A percentile compares a stretch with the other conserved stretches of the same genome.
These are phyloP conservation scores for Drosophila simulans DNA, from an alignment of 1,140 invertebrate genomes.

Conservation along the genomic window DNA sequence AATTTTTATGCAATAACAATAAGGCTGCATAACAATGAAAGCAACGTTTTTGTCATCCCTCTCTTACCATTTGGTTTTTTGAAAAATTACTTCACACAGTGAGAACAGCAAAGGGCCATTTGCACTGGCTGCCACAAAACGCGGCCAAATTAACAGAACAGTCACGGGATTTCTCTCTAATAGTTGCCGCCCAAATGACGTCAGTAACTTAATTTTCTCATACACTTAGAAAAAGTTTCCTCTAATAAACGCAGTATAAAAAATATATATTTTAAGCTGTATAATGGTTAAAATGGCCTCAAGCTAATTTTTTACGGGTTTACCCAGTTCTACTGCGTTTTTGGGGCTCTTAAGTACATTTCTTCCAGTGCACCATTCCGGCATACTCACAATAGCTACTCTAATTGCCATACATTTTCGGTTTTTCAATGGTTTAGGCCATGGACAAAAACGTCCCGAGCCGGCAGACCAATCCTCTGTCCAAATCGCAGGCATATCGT, in stretches of 20 bases:
- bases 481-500: slow-evolving; percentile 10
- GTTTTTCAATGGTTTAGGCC: slow-evolving; percentile 77
- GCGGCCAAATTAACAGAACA: slow-evolving; percentile 75
- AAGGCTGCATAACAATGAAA: slow-evolving; percentile 78
- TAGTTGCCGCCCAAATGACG: slow-evolving; percentile 61
- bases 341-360: background rate
- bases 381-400: slow-evolving; percentile 66
- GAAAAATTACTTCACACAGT: slow-evolving; percentile 72
- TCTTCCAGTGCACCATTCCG: slow-evolving; percentile 18
- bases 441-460: slow-evolving; percentile 19
- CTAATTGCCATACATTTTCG: slow-evolving; percentile 83
- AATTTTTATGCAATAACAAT: slow-evolving; percentile 83
- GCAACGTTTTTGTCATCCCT: slow-evolving; percentile 23
- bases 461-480: slow-evolving; percentile 9
- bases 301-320: no score
- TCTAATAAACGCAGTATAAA: background rate
- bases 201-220: slow-evolving; percentile 6
- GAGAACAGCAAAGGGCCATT: slow-evolving; percentile 71
- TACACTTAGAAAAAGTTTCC: slow-evolving; percentile 13
- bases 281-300: no score
- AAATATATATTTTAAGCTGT: background rate
- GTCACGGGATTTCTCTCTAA: slow-evolving; percentile 69
- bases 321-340: background rate
- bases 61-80: slow-evolving; percentile 41
- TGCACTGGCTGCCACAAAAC: slow-evolving; percentile 72